A percentile compares a stretch with the other conserved stretches of the same genome.
phyloP scores from a whole-genome alignment of 2,888 invertebrate genomes.

The Plebejus anna region DNA sequence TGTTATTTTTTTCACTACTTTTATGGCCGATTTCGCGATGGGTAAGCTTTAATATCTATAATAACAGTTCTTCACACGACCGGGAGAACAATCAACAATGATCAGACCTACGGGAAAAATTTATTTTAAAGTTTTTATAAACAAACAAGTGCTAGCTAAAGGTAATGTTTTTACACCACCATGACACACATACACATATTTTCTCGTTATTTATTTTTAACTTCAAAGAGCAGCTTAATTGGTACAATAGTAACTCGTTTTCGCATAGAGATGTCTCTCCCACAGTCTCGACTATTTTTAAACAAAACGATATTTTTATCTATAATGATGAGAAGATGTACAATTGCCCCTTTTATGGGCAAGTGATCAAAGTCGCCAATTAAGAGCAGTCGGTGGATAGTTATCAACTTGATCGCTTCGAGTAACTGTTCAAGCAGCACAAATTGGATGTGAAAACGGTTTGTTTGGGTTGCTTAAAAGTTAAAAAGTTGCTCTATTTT shows the following conservation, averaged over 20 bases:
- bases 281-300: slow-evolving; percentile 26
- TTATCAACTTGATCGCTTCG: not conserved
- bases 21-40: too few relatives aligned
- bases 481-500: not conserved
- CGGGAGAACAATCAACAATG: not conserved
- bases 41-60: too few relatives aligned
- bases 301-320: slow-evolving; percentile 4
- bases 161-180: slow-evolving; percentile 4
- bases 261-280: slow-evolving; percentile 14
- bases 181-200: slow-evolving; percentile 21
- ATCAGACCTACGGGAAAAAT: not conserved
- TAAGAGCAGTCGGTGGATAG: not conserved
- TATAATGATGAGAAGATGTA: slow-evolving; percentile 1
- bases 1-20: too few relatives aligned
- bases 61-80: too few relatives aligned
- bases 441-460: not conserved
- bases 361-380: not conserved
- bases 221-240: slow-evolving; percentile 18
- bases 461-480: not conserved
- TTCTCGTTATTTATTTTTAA: slow-evolving; percentile 21
- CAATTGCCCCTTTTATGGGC: slow-evolving; percentile 10
- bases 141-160: not conserved
- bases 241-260: slow-evolving; percentile 16
- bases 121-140: not conserved
- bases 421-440: not conserved